These are phyloP conservation scores for Cosmopolites sordidus DNA, from an alignment of 2,888 invertebrate species.

Conservation along the genomic window DNA sequence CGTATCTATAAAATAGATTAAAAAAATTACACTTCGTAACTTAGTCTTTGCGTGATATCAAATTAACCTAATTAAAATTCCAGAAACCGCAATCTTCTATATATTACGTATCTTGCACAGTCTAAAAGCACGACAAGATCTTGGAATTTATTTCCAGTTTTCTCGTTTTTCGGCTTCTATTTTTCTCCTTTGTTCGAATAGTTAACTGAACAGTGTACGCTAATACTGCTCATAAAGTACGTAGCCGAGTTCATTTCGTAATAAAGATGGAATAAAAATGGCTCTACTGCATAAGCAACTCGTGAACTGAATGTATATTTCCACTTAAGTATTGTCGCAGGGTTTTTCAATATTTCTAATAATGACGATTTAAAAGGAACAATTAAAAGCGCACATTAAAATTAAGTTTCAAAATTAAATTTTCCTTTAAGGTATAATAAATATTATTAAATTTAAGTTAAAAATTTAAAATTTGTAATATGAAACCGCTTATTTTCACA, in stretches of 20 bases:
- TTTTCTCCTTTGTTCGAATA: not conserved
- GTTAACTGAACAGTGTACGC: conserved; percentile 4
- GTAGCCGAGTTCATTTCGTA: conserved; percentile 5
- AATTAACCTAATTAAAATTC: too few relatives aligned
- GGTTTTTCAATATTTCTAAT: conserved; percentile 30
- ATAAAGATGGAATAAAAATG: conserved; percentile 12
- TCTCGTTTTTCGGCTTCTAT: not conserved
- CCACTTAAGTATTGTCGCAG: not conserved
- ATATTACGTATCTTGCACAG: not conserved
- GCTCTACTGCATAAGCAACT: conserved; percentile 4
- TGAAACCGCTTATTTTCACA: too few relatives aligned
- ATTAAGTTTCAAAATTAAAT: too few relatives aligned
- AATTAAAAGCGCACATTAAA: too few relatives aligned
- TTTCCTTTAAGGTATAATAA: too few relatives aligned
- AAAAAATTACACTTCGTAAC: too few relatives aligned
- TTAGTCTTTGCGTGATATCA: too few relatives aligned
- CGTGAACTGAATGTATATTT: conserved; percentile 1
- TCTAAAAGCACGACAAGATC: not conserved
- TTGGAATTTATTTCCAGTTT: not conserved
- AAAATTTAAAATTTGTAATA: too few relatives aligned
- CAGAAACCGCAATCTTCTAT: too few relatives aligned
- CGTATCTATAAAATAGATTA: too few relatives aligned
- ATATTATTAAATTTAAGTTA: too few relatives aligned
- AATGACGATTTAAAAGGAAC: too few relatives aligned
- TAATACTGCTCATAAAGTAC: conserved; percentile 8